Conservation (phyloP, 2,888 invertebrate species). For the Apomyelois bistriatella region DNA sequence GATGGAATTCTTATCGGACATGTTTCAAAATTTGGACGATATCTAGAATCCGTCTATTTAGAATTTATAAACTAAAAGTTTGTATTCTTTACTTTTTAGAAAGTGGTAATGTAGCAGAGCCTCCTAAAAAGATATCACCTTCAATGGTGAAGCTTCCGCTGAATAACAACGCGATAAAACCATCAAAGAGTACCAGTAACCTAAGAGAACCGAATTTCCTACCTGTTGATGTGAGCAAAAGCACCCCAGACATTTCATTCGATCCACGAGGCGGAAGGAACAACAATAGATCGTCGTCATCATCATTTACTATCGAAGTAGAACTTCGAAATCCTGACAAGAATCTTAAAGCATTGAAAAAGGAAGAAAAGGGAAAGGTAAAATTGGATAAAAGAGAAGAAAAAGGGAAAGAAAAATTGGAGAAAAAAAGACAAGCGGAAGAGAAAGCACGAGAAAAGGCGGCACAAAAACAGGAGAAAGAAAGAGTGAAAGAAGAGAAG, state of each 20-base stretch:
- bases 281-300: neutral
- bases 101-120: conserved; percentile 30
- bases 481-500: conserved; percentile 24
- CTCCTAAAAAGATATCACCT: conserved; percentile 40
- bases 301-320: conserved; percentile 8
- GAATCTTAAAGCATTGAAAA: conserved; percentile 28
- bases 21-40: too few species aligned
- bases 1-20: too few species aligned
- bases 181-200: conserved; percentile 50
- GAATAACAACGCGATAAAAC: conserved; percentile 26
- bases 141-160: conserved; percentile 41
- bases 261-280: conserved; percentile 40
- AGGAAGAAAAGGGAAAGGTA: conserved; percentile 44
- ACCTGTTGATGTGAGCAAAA: conserved; percentile 35
- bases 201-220: conserved; percentile 31
- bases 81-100: conserved; percentile 32
- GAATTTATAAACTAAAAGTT: too few species aligned
- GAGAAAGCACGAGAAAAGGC: neutral
- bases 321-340: neutral
- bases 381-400: conserved; percentile 48
- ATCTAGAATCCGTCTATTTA: too few species aligned
- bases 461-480: conserved; percentile 22
- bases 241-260: conserved; percentile 42
- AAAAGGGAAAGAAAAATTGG: conserved; percentile 25
- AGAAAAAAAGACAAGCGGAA: conserved; percentile 11